phyloP scores from a whole-genome alignment of 2,797 vertebrate genomes.

The Avahi laniger region DNA sequence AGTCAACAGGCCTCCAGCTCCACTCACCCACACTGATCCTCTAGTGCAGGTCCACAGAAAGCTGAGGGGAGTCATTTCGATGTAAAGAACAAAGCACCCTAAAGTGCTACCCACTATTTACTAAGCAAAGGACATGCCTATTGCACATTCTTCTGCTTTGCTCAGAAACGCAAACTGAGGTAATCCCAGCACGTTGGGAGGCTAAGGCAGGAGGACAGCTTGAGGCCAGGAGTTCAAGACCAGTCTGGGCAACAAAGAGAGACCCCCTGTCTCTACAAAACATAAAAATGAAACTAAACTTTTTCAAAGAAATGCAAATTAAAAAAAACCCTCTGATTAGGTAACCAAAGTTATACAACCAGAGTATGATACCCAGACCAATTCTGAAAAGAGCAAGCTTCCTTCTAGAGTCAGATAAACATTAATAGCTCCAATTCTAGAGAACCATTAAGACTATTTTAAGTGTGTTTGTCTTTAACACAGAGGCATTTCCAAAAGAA shows the following conservation, averaged over 20 bases:
- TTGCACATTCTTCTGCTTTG: neutral
- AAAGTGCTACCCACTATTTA: neutral
- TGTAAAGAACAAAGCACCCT: neutral
- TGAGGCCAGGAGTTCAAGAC: neutral
- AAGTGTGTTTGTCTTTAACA: neutral
- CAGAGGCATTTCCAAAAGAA: neutral
- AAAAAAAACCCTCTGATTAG: neutral
- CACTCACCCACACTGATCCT: neutral
- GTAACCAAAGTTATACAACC: neutral
- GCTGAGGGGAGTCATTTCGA: neutral
- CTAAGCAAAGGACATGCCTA: neutral
- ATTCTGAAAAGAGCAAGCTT: neutral
- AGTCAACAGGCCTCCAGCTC: neutral
- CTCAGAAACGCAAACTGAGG: constrained; percentile 18
- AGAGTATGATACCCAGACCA: neutral
- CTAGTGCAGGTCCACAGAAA: neutral
- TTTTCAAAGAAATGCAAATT: constrained; percentile 20
- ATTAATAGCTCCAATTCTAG: neutral
- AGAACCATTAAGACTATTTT: neutral
- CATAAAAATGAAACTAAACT: neutral
- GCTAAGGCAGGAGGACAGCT: neutral
- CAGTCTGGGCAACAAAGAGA: neutral
- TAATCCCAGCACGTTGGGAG: neutral
- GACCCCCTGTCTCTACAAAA: neutral
- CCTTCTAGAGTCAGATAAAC: neutral